Evolutionary conservation across 2,888 invertebrate species (phyloP), one percentile per base, ranked within the genome.

Genomic region (Entomobrya proxima): DNA sequence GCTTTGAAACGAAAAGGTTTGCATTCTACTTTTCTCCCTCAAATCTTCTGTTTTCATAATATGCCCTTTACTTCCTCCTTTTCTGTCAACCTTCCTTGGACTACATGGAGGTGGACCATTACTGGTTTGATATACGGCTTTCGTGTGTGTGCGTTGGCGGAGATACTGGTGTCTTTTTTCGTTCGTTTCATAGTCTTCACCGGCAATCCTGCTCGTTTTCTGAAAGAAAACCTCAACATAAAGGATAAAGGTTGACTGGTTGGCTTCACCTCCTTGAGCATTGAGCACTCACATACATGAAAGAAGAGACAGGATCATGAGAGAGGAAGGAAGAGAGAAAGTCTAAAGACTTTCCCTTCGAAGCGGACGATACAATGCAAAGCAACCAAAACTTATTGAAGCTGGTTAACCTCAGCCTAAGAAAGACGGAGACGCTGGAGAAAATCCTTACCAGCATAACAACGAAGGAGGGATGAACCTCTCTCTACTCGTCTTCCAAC

Each of bases 351-450:
- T 30, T 75, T 82, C 52, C 47, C 27, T 52, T 64, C 61, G 47
- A 77, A 27, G 74, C 44, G 55, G 81, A 81, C 37, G 40, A 74
- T 61, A 58, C 74, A 40, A 61, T 58, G 27, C 75, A 74, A 24
- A 58, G 40, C 80, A 80, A 61, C 79, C 52, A 35, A 61, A 85
- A 55, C 64, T 35, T 64, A 84, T 40, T 81, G 69, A 80, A 44
- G 75, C 13, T 80, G 85, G 85, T 81, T 86, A 86, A 80, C 85
- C 85, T 86, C 85, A 80, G 47, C 75, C 50, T 76, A 24, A 27
- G 24, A 11, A 50, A 77, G 37, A 21, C 24, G 7, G 30, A 35
- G 32, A 35, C 2, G 55, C 30, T 37, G n/a, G n/a, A 74, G 52
- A 40, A 37, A 76, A 84, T 81, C 35, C 27, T 81, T 9, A 7